Percentiles rank a stretch among this genome's conserved stretches.
These are phyloP conservation scores for Cichladusa arquata DNA, from an alignment of 2,113 vertebrate genomes.

Conservation along the genomic window DNA sequence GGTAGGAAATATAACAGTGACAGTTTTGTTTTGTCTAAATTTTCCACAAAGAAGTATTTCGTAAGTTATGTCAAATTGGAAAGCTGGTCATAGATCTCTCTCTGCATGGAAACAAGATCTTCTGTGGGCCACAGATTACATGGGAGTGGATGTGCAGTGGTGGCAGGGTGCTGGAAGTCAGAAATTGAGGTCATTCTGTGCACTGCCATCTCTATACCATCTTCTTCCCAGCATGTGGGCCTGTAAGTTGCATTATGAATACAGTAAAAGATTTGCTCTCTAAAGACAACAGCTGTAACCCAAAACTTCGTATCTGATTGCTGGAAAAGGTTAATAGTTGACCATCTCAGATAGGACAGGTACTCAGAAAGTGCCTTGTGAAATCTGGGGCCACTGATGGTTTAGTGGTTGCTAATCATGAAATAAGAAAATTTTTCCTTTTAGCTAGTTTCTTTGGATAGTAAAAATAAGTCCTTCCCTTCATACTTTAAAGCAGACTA, in stretches of 20 bases:
- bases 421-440: neutral
- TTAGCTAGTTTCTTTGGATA: neutral
- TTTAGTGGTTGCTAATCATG: neutral
- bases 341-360: neutral
- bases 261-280: neutral
- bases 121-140: neutral
- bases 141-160: neutral
- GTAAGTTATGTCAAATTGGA: neutral
- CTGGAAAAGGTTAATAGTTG: neutral
- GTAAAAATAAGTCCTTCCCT: neutral
- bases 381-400: neutral
- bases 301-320: neutral
- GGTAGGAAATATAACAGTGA: neutral
- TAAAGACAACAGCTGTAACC: neutral
- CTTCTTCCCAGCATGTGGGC: neutral
- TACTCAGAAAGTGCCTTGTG: neutral
- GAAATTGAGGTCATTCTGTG: neutral
- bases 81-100: neutral
- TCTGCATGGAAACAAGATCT: neutral
- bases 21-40: neutral
- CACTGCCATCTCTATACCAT: neutral
- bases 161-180: neutral
- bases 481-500: constrained; percentile 11
- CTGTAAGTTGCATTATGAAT: neutral
- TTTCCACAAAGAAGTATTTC: neutral